phyloP scores from a whole-genome alignment of 2,797 vertebrate species.

The Cynopterus sphinx region DNA sequence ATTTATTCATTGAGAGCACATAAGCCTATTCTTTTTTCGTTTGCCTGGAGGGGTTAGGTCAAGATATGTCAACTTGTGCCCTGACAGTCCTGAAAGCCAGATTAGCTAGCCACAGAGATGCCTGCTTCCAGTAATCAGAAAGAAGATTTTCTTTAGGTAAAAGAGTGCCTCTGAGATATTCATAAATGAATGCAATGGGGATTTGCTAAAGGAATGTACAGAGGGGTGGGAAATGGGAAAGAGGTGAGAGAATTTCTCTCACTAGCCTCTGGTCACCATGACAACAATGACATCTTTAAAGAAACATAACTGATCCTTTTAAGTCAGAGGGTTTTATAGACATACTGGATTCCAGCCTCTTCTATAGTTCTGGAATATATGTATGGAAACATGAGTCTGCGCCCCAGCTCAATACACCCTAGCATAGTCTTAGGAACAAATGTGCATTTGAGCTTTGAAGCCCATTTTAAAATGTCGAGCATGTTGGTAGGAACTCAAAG shows the following conservation, averaged over 20 bases:
- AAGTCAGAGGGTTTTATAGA: not conserved
- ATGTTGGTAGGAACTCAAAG: not conserved
- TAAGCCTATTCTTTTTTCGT: not conserved
- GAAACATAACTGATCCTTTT: not conserved
- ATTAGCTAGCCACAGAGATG: not conserved
- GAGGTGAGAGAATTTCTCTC: not conserved
- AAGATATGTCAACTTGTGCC: not conserved
- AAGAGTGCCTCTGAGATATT: not conserved
- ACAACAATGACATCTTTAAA: not conserved
- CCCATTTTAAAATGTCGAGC: not conserved
- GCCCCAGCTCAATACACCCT: not conserved
- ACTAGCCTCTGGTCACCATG: conserved; percentile 20
- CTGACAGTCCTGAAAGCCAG: not conserved
- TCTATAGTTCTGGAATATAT: not conserved
- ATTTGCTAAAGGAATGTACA: not conserved
- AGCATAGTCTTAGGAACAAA: not conserved
- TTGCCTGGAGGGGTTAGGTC: not conserved
- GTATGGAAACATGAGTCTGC: not conserved
- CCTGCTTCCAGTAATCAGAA: not conserved
- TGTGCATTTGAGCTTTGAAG: not conserved
- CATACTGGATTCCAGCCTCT: not conserved
- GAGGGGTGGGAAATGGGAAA: not conserved
- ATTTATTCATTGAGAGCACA: not conserved
- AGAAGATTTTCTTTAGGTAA: not conserved
- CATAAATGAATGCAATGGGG: not conserved